Evolutionary conservation across 1,140 invertebrate genomes (phyloP).

Genomic region (Heliconius melpomene): DNA sequence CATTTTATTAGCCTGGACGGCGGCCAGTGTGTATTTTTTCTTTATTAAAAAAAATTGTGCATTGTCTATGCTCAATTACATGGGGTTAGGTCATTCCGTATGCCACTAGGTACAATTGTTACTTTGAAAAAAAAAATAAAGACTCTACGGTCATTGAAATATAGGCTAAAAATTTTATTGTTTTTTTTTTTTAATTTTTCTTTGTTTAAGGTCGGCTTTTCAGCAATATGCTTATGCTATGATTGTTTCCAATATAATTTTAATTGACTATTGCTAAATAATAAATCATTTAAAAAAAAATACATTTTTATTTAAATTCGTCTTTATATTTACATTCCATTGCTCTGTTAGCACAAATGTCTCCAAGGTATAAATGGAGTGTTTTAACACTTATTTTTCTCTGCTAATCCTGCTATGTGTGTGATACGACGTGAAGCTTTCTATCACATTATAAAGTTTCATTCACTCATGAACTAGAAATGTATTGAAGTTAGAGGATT

Average conservation of each 20-base stretch:
- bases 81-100: constrained; percentile 57
- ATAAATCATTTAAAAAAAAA: no score
- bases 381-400: no score
- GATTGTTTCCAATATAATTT: neutral
- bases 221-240: neutral
- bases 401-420: no score
- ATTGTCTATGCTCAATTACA: constrained; percentile 61
- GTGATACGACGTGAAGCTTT: no score
- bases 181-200: constrained; percentile 4
- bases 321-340: no score
- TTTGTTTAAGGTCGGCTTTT: neutral
- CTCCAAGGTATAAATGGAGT: no score
- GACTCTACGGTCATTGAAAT: constrained; percentile 38
- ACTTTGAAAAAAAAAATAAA: constrained; percentile 27
- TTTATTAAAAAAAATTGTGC: constrained; percentile 58
- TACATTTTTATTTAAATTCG: no score
- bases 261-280: neutral
- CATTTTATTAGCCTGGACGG: constrained; percentile 55
- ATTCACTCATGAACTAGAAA: no score
- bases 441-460: no score
- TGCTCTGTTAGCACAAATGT: no score
- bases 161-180: constrained; percentile 36
- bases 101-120: constrained; percentile 35
- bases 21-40: constrained; percentile 49
- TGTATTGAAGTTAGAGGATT: no score